Evolutionary conservation across 1,140 invertebrate genomes (phyloP), one percentile per base, ranked within the genome.

Genomic region (Choristoneura fumiferana): DNA sequence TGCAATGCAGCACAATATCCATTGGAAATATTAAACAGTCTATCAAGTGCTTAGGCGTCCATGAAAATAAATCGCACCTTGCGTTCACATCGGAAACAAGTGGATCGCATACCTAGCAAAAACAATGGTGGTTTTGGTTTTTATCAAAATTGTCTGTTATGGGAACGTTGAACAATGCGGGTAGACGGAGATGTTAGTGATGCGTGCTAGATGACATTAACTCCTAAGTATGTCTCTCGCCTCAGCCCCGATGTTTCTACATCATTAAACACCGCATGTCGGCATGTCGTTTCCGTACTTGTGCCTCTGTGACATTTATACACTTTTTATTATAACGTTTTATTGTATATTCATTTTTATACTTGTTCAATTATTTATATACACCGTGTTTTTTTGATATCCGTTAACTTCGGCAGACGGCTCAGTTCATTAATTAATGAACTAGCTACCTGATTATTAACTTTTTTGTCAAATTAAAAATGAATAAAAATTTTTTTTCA

Each of bases 211-310:
- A 12, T 12, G 18, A 17, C 43, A 49, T 49, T 49, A 49, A 29
- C 43, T 49, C 17, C 43, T 29, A n/a, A 10, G 39, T 14, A n/a
- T n/a, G n/a, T n/a, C 14, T 63, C 62, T 65, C 58, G 45, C 57
- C 66, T 60, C 62, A 64, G 62, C 45, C 35, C 49, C 68, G 62
- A 70, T 63, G 69, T 82, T 81, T 81, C 76, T 67, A 73, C 64
- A 36, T 72, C 81, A 81, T 81, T 82, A 67, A 68, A 14, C 69
- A 60, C 49, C 58, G 60, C 59, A 56, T 57, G 73, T 58, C 57
- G 73, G 60, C 59, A 56, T 57, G 73, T 58, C 57, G 73, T 76
- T 76, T 81, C 75, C 75, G 65, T 54, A 69, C 49, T 57, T 61
- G 29, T 57, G 53, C 62, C 49, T 62, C 59, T 63, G 63, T 69